These are phyloP conservation scores for Pedicia rivosa DNA, from an alignment of 2,888 invertebrate genomes.

Conservation along the genomic window DNA sequence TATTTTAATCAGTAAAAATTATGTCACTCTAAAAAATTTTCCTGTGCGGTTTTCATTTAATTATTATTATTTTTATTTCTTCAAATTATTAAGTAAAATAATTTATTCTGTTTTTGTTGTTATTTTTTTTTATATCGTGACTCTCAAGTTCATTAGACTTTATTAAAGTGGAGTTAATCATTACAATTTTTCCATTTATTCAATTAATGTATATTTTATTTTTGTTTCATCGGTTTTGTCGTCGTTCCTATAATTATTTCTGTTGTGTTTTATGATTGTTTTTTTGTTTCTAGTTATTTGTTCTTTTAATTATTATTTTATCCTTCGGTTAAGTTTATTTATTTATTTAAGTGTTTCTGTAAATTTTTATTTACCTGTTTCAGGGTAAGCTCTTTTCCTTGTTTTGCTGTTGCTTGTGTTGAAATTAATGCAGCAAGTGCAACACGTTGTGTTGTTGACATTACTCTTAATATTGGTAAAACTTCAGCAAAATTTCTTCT, in stretches of 20 bases:
- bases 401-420: conserved; percentile 40
- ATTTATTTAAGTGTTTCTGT: neutral
- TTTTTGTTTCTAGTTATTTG: neutral
- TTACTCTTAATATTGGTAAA: conserved; percentile 44
- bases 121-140: too few relatives aligned
- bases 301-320: neutral
- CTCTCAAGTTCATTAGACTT: too few relatives aligned
- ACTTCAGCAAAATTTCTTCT: conserved; percentile 43
- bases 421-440: conserved; percentile 46
- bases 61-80: too few relatives aligned
- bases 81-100: too few relatives aligned
- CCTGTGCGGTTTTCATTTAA: too few relatives aligned
- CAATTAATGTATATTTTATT: too few relatives aligned
- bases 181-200: too few relatives aligned
- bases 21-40: too few relatives aligned
- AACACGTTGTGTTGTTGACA: conserved; percentile 43
- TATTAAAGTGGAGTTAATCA: too few relatives aligned
- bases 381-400: conserved; percentile 34
- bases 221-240: neutral
- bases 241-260: neutral
- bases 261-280: neutral
- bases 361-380: conserved; percentile 37
- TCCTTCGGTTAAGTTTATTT: neutral
- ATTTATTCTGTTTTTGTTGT: too few relatives aligned
- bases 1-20: too few relatives aligned